Base-by-base conservation (phyloP, 2,888 invertebrate species). In the Acholoe squamosa region DNA sequence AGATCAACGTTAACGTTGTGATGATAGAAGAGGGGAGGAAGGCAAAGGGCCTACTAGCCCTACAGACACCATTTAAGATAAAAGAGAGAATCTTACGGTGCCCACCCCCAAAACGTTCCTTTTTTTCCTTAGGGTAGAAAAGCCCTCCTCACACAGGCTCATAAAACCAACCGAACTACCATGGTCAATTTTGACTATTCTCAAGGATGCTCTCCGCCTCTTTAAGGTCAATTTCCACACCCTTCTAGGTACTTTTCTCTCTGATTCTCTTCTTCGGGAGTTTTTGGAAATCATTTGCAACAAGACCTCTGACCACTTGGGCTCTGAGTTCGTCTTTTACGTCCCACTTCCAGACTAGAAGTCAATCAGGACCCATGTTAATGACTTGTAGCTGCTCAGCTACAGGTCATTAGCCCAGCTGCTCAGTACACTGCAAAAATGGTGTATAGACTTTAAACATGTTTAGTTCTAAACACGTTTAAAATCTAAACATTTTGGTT, bases 271-370 rank as follows among this genome's bases (percentile, higher is more conserved):
- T 61, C 19, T 61, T 61, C n/a, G 14, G 61, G n/a, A n/a, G 61
- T 12, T 19, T 61, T 61, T n/a, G 61, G 61, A n/a, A 61, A 61
- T 61, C 61, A n/a, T 61, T 61, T 7, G 3, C 61, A 3, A 61
- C 61, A 61, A n/a, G 22, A 61, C 61, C 61, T 61, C 61, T n/a
- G 61, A 61, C 61, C 61, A n/a, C 61, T 19, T n/a, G 61, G 22
- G 14, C 61, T 19, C 19, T 43, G 43, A 43, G 43, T 43, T 43
- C 43, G 5, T 43, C 43, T 61, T 61, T 61, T 61, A 19, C n/a
- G 61, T 7, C 61, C 61, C 19, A 19, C 61, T 61, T 61, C 19
- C 19, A 19, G 19, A n/a, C 12, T 3, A 19, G 61, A 61, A 61
- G 61, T 61, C 61, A 61, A 61, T 61, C 5, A 14, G 12, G 61